These are phyloP conservation scores for Dexiosoma caninum DNA, from an alignment of 2,888 invertebrate species.

Conservation along the genomic window DNA sequence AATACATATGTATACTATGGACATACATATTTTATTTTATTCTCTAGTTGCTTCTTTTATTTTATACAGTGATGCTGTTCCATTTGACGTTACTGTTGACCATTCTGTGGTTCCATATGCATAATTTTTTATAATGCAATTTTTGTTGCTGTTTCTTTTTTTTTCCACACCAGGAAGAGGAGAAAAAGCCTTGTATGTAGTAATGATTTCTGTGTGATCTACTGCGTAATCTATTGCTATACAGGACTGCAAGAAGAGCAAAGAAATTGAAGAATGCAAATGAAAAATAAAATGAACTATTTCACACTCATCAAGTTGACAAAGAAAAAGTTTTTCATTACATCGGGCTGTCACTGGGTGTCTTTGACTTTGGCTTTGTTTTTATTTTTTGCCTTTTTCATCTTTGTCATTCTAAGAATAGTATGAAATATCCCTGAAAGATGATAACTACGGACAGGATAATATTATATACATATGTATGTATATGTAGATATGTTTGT, in stretches of 20 bases:
- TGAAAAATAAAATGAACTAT: slow-evolving; percentile 66
- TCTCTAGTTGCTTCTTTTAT: background rate
- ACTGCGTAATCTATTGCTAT: slow-evolving; percentile 39
- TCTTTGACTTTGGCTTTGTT: too few species aligned
- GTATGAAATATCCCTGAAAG: slow-evolving; percentile 69
- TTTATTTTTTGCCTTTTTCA: slow-evolving; percentile 62
- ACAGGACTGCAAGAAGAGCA: background rate
- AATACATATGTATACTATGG: too few species aligned
- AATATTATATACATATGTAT: slow-evolving; percentile 9
- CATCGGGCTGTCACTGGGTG: slow-evolving; percentile 71
- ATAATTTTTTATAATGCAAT: slow-evolving; percentile 11
- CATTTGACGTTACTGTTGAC: slow-evolving; percentile 51
- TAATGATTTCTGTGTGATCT: slow-evolving; percentile 15
- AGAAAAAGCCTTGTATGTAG: slow-evolving; percentile 20
- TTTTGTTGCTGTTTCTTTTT: slow-evolving; percentile 5
- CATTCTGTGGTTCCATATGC: slow-evolving; percentile 45
- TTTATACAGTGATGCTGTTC: slow-evolving; percentile 44
- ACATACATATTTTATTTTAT: too few species aligned
- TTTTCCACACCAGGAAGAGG: slow-evolving; percentile 19
- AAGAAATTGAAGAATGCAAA: slow-evolving; percentile 33
- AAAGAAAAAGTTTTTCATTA: slow-evolving; percentile 76
- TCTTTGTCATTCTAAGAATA: slow-evolving; percentile 66
- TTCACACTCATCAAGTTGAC: slow-evolving; percentile 75
- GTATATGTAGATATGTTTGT: background rate
- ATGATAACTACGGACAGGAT: slow-evolving; percentile 52